These are phyloP conservation scores for Eulemur rubriventer DNA, from an alignment of 2,797 vertebrate species.

Conservation along the genomic window DNA sequence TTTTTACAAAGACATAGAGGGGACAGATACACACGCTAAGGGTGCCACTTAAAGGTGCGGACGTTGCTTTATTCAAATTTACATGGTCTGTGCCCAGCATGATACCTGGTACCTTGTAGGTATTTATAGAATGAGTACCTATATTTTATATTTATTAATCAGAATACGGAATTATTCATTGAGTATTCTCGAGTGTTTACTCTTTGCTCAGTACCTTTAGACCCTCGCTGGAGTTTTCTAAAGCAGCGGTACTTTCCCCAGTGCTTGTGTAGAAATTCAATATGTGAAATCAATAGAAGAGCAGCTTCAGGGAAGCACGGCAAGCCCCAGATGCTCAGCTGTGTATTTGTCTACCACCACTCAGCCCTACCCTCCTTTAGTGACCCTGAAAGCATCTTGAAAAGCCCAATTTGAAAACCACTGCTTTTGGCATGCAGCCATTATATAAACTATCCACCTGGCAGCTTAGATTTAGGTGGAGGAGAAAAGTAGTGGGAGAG, in stretches of 20 bases:
- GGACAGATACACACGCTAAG: not conserved
- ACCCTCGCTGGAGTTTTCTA: not conserved
- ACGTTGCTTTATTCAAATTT: slow-evolving; percentile 5
- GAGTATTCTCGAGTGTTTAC: not conserved
- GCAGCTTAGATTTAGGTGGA: not conserved
- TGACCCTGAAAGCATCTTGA: not conserved
- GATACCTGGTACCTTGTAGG: not conserved
- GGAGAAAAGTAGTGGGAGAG: not conserved
- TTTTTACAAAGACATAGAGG: slow-evolving; percentile 1
- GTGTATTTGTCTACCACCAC: not conserved
- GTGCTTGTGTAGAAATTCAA: not conserved
- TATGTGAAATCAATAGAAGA: not conserved
- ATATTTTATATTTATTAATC: not conserved
- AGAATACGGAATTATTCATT: not conserved
- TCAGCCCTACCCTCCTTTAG: not conserved
- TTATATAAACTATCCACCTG: not conserved
- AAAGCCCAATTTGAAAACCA: not conserved
- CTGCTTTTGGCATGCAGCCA: not conserved
- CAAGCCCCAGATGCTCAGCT: not conserved
- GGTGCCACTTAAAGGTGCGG: not conserved
- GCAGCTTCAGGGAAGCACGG: not conserved
- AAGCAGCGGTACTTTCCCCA: not conserved
- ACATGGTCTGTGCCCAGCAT: not conserved
- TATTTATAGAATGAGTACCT: slow-evolving; percentile 8
- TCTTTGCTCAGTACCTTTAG: slow-evolving; percentile 20